phyloP scores from a whole-genome alignment of 2,113 vertebrate species.

The Chiloscyllium plagiosum region DNA sequence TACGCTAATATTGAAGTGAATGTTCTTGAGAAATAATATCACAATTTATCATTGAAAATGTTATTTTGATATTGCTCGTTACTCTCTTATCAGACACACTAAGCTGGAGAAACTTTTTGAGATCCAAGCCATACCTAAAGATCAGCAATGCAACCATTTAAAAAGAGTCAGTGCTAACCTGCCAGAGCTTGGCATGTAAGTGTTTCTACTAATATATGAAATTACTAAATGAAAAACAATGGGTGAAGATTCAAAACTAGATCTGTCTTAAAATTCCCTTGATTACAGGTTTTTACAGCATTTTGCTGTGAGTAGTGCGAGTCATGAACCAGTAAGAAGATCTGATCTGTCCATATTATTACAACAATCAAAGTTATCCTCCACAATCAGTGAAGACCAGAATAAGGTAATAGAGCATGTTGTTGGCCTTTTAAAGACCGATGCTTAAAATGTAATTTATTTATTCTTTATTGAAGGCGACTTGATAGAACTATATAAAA shows the following conservation, averaged over 20 bases:
- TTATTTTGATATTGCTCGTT: neutral
- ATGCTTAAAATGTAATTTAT: neutral
- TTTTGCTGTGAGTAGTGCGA: slow-evolving; percentile 74
- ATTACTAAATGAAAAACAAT: neutral
- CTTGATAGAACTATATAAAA: no score
- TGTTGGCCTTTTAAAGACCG: neutral
- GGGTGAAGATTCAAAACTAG: neutral
- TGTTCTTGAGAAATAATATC: neutral
- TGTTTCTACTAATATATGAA: slow-evolving; percentile 34
- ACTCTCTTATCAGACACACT: slow-evolving; percentile 57
- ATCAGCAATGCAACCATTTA: slow-evolving; percentile 62
- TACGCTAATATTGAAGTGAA: neutral
- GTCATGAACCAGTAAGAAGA: slow-evolving; percentile 68
- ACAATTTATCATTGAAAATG: neutral
- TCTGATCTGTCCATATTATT: slow-evolving; percentile 73
- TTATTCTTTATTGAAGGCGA: neutral
- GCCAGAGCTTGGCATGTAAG: slow-evolving; percentile 75
- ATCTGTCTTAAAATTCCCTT: slow-evolving; percentile 13
- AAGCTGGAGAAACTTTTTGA: slow-evolving; percentile 69
- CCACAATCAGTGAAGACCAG: slow-evolving; percentile 46
- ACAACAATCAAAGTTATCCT: slow-evolving; percentile 55
- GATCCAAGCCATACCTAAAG: slow-evolving; percentile 57
- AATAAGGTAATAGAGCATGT: slow-evolving; percentile 65
- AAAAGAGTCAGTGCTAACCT: slow-evolving; percentile 64
- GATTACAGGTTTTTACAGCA: slow-evolving; percentile 75